Evolutionary conservation across 2,797 vertebrate genomes (phyloP).

Genomic region (Chromis chromis): DNA sequence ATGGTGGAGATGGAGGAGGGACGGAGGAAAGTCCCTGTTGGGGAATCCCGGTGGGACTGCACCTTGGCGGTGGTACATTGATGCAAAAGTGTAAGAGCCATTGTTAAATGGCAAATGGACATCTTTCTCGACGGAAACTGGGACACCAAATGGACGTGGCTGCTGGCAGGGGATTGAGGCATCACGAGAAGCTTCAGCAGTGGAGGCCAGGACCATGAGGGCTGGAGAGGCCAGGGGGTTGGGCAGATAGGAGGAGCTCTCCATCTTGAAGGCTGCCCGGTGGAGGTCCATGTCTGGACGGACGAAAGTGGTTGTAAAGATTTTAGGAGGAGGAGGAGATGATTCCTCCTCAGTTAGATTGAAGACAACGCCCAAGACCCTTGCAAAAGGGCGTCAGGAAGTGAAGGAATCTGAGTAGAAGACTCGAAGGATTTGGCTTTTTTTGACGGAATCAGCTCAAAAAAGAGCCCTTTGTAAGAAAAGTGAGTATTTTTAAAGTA

Average conservation of each 20-base stretch:
- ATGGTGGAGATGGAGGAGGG: slow-evolving; percentile 97
- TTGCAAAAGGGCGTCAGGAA: slow-evolving; percentile 55
- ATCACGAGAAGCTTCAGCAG: slow-evolving; percentile 96
- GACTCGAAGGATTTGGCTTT: slow-evolving; percentile 32
- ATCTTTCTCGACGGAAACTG: slow-evolving; percentile 96
- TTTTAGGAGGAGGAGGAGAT: slow-evolving; percentile 71
- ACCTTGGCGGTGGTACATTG: slow-evolving; percentile 98
- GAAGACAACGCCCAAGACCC: slow-evolving; percentile 62
- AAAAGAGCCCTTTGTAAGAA: slow-evolving; percentile 57
- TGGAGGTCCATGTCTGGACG: slow-evolving; percentile 95
- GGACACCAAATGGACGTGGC: slow-evolving; percentile 96
- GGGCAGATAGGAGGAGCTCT: slow-evolving; percentile 98
- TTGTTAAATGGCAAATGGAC: slow-evolving; percentile 99
- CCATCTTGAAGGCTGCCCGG: slow-evolving; percentile 99
- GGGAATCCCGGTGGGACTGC: slow-evolving; percentile 94
- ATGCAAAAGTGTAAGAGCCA: slow-evolving; percentile 98
- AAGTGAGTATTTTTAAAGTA: slow-evolving; percentile 35
- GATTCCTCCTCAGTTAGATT: slow-evolving; percentile 60
- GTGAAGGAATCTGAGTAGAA: slow-evolving; percentile 37
- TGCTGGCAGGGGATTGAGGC: slow-evolving; percentile 98
- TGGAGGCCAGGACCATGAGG: slow-evolving; percentile 98
- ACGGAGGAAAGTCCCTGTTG: slow-evolving; percentile 97
- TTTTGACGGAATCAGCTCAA: slow-evolving; percentile 51
- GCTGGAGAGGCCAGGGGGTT: slow-evolving; percentile 98
- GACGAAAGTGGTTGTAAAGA: slow-evolving; percentile 69